Percentiles rank a stretch among this genome's conserved stretches.
Evolutionary conservation across 2,797 vertebrate species (phyloP).

Genomic region (Hydrolagus colliei): DNA sequence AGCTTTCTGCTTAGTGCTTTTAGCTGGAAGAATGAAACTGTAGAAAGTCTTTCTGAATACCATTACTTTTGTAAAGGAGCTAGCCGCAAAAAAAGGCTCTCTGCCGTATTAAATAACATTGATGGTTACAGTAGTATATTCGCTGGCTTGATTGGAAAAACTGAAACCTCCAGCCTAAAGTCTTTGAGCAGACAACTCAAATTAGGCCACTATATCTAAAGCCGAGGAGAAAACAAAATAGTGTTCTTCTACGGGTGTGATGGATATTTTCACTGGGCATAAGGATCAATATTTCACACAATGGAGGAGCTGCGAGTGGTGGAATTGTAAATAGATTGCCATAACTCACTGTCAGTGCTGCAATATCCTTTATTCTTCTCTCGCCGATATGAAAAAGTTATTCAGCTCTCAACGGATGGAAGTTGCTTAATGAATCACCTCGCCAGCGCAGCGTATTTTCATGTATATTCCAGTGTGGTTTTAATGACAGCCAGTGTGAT

Average conservation of each 20-base stretch:
- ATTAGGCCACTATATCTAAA: neutral
- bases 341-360: constrained; percentile 20
- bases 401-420: neutral
- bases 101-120: neutral
- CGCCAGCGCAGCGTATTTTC: neutral
- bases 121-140: too few relatives aligned
- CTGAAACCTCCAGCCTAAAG: too few relatives aligned
- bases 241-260: constrained; percentile 1
- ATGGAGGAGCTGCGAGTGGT: neutral
- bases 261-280: constrained; percentile 18
- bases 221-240: neutral
- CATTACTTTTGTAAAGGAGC: too few relatives aligned
- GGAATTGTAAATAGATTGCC: constrained; percentile 2
- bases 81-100: too few relatives aligned
- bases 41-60: too few relatives aligned
- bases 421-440: constrained; percentile 13
- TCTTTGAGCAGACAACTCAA: too few relatives aligned
- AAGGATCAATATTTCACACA: constrained; percentile 22
- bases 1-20: neutral
- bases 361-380: constrained; percentile 5
- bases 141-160: neutral
- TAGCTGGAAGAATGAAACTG: neutral
- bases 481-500: neutral
- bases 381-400: constrained; percentile 15
- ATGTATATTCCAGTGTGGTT: neutral